Evolutionary conservation across 2,113 vertebrate species (phyloP).

Genomic region (Vulpes vulpes): DNA sequence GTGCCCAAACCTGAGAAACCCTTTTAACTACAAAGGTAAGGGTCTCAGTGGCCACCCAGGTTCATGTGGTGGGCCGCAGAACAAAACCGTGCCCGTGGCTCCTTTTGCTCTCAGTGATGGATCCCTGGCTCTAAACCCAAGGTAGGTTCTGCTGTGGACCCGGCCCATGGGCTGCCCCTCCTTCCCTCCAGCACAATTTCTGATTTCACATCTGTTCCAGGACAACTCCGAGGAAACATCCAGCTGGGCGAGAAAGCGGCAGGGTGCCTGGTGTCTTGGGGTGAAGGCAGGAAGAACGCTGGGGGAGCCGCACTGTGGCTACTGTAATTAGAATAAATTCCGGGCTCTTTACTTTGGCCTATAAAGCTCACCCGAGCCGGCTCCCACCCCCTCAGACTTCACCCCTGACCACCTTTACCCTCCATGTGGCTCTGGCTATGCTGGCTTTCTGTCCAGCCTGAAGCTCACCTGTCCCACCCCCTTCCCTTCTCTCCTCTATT

Average conservation of each 20-base stretch:
- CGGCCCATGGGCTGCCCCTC: not conserved
- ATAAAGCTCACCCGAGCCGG: not conserved
- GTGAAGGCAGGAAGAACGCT: not conserved
- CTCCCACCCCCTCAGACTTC: not conserved
- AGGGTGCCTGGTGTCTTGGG: not conserved
- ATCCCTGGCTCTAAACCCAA: not conserved
- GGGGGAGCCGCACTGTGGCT: not conserved
- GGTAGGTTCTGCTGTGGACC: not conserved
- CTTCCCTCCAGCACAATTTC: not conserved
- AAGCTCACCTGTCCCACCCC: not conserved
- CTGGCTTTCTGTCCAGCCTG: not conserved
- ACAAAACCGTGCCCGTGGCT: not conserved
- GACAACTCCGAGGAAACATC: not conserved
- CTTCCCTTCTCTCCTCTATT: not conserved
- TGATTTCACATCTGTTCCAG: not conserved
- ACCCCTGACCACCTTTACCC: not conserved
- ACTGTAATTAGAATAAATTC: not conserved
- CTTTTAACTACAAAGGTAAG: not conserved
- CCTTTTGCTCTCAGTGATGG: not conserved
- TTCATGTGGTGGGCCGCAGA: not conserved
- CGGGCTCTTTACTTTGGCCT: not conserved
- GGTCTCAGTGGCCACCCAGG: not conserved
- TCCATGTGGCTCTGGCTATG: not conserved
- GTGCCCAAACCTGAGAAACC: not conserved
- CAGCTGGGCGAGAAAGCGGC: fast-evolving